Percentiles rank a stretch among this genome's conserved stretches.
phyloP scores from a whole-genome alignment of 2,888 invertebrate species.

The Frankliniella intonsa region DNA sequence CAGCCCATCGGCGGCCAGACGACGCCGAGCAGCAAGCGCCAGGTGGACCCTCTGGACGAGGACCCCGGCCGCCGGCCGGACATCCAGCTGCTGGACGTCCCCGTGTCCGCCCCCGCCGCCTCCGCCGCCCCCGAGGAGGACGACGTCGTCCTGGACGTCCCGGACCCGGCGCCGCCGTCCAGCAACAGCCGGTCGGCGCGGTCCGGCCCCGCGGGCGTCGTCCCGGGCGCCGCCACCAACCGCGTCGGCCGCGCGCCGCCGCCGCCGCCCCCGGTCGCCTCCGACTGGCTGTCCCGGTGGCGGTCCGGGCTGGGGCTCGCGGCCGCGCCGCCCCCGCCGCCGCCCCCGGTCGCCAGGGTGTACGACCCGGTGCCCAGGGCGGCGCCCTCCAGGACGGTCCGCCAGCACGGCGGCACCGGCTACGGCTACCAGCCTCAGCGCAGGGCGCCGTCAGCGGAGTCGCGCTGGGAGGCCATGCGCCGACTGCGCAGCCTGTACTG shows the following conservation, averaged over 20 bases:
- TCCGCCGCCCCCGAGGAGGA: not conserved
- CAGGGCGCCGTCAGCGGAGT: not conserved
- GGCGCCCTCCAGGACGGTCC: not conserved
- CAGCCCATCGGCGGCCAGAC: conserved; percentile 48
- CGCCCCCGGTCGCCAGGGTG: not conserved
- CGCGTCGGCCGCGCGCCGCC: not conserved
- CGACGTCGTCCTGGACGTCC: not conserved
- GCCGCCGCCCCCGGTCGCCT: not conserved
- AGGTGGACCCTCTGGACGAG: not conserved
- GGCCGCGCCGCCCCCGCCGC: not conserved
- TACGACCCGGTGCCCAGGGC: not conserved
- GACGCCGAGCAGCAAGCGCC: not conserved
- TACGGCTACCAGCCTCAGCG: not conserved
- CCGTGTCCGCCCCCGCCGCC: not conserved
- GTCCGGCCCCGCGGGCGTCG: not conserved
- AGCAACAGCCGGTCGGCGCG: not conserved
- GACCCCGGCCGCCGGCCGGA: not conserved
- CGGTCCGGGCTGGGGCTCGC: not conserved
- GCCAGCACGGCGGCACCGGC: not conserved
- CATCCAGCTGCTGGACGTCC: not conserved
- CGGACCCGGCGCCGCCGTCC: not conserved
- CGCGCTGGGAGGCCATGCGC: conserved; percentile 9
- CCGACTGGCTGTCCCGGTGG: conserved; percentile 5
- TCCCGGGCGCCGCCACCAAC: not conserved
- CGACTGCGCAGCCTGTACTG: conserved; percentile 2